Base-by-base conservation (phyloP, 1,140 invertebrate genomes). In the Pteromalus puparum region DNA sequence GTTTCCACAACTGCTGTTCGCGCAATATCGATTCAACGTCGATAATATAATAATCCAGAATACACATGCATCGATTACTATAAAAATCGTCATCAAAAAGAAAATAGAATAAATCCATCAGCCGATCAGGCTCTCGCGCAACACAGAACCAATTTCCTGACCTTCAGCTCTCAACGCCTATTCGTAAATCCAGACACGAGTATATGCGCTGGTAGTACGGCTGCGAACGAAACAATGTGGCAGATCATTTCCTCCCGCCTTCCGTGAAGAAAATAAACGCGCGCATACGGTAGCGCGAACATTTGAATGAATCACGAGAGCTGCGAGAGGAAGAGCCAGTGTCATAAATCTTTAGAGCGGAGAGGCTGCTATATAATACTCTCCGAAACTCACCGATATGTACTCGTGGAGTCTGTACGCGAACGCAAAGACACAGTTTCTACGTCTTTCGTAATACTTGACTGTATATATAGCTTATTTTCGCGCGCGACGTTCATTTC, bases 301-400 rank as follows among this genome's bases (percentile, higher is more conserved):
- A 38, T 38, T 28, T 74, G 72, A 74, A 74, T 74, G 21, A 74
- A 42, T 34, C 28, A 34, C 30, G 28, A 28, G 30, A 42, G 38
- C 10, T 21, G 18, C 48, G 48, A 28, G 6, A 15, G 34, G 72
- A 42, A 74, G 30, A 28, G 72, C 18, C 15, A 18, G 13, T n/a
- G 72, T 74, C 7, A 74, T 74, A 74, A 74, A 74, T 74, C 72
- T 74, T 74, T 13, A 2, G 26, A 4, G 28, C 48, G 12, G 48
- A 53, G n/a, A 15, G 48, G 5, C 18, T 7, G 18, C 18, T 61
- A n/a, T 34, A 5, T 34, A 34, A 34, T 5, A 21, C 72, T 38
- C 30, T 26, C 72, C 72, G 34, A 74, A 74, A 30, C 30, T 74
- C 34, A 21, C 15, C 72, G 15, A n/a, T 38, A 34, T 15, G 1